Evolutionary conservation across 2,113 vertebrate species (phyloP).

Genomic region (Rafetus swinhoei): DNA sequence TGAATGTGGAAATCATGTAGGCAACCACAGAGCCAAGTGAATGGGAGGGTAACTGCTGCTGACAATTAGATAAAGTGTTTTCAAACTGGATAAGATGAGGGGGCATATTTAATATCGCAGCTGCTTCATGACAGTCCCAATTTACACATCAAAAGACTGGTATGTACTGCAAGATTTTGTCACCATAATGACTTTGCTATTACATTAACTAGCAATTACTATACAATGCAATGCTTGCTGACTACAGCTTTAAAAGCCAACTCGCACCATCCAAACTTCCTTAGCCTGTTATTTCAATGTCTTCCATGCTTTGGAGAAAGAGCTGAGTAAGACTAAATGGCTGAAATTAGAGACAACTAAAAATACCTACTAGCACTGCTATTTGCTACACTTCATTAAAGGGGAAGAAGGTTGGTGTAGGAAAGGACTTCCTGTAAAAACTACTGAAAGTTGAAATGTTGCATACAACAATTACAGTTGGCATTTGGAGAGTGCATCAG

Average conservation of each 20-base stretch:
- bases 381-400: not conserved
- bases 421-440: not conserved
- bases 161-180: constrained; percentile 41
- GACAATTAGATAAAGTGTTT: constrained; percentile 45
- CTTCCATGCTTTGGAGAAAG: constrained; percentile 37
- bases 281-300: constrained; percentile 57
- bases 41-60: not conserved
- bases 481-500: not conserved
- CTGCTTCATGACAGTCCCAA: constrained; percentile 49
- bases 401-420: not conserved
- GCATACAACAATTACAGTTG: not conserved
- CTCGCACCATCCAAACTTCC: constrained; percentile 37
- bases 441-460: not conserved
- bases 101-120: constrained; percentile 23
- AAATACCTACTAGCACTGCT: not conserved
- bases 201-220: constrained; percentile 62
- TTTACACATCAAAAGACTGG: constrained; percentile 65
- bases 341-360: constrained; percentile 32
- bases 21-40: not conserved
- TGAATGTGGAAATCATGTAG: not conserved
- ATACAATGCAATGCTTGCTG: constrained; percentile 48
- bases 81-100: constrained; percentile 26
- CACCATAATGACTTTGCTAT: constrained; percentile 49
- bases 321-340: not conserved
- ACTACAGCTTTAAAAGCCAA: constrained; percentile 57